These are phyloP conservation scores for Drosophila antonietae DNA, from an alignment of 2,888 invertebrate species.

Conservation along the genomic window DNA sequence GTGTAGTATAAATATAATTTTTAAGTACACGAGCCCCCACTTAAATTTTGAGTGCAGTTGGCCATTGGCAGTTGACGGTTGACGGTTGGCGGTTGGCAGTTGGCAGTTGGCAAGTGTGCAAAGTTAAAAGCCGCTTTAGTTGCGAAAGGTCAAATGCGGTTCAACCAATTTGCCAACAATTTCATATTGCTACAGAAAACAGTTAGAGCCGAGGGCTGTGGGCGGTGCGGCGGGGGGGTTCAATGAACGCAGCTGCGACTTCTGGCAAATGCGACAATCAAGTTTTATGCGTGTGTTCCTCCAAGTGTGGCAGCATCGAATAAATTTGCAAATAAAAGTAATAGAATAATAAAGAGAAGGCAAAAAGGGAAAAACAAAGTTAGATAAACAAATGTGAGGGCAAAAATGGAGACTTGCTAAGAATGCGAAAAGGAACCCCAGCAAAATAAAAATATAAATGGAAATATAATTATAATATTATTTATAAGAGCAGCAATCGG, in stretches of 20 bases:
- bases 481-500: background rate
- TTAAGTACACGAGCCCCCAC: constrained; percentile 39
- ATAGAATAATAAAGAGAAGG: background rate
- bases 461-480: background rate
- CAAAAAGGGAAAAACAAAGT: background rate
- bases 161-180: constrained; percentile 51
- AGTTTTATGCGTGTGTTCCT: constrained; percentile 26
- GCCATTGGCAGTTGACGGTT: constrained; percentile 1
- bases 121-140: constrained; percentile 59
- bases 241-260: constrained; percentile 35
- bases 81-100: constrained; percentile 17
- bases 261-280: constrained; percentile 41
- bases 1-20: constrained; percentile 34
- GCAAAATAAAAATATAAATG: background rate
- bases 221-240: constrained; percentile 17
- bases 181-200: constrained; percentile 26
- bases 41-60: constrained; percentile 55
- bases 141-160: constrained; percentile 32
- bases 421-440: background rate
- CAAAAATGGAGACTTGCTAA: background rate
- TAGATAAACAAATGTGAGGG: background rate
- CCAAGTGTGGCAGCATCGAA: constrained; percentile 17
- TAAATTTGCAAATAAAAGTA: constrained; percentile 21
- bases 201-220: background rate
- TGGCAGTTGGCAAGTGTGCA: constrained; percentile 45